Base-by-base conservation (phyloP, 2,113 vertebrate species). In the Menidia beryllina region DNA sequence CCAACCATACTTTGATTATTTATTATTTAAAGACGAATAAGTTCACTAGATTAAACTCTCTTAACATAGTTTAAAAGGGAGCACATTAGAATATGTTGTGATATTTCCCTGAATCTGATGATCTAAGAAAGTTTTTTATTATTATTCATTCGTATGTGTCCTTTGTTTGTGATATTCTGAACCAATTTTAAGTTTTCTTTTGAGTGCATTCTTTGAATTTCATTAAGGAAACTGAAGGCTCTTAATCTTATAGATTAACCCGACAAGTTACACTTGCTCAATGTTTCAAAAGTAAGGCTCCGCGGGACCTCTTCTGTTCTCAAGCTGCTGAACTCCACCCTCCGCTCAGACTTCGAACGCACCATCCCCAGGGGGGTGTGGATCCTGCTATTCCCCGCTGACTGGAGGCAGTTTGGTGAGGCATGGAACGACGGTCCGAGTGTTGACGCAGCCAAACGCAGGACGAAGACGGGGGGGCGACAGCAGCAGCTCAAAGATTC, bases 341-440 rank as follows among this genome's bases (percentile, higher is more conserved):
- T 69, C 39, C 43, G 19, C 2, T 1, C 15, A 1, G 74, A 2
- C 53, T 15, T 0, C 72, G 70, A 91, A 89, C 77, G 89, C 86
- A 73, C 7, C 87, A 66, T 13, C 45, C 38, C 36, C 57, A 13
- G 60, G 80, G 72, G 85, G 83, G 89, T 84, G 86, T 89, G 89
- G 77, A 83, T 58, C 84, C 71, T 76, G 66, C 70, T 27, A 50
- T 71, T 82, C 74, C 75, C 64, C 53, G 48, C 68, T 85, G 80
- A 75, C 77, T 78, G 75, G 50, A 45, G 69, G 48, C 82, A 69
- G 70, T 5, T 17, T 27, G 55, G 27, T 47, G 27, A 55, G 80
- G 82, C 80, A 87, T 90, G 90, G 88, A 74, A 81, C 86, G 41
- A 67, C 27, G 77, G 70, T 71, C 50, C 73, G 65, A 73, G 41